Conservation (phyloP, 2,797 vertebrate species). For the Hoplostethus atlanticus region DNA sequence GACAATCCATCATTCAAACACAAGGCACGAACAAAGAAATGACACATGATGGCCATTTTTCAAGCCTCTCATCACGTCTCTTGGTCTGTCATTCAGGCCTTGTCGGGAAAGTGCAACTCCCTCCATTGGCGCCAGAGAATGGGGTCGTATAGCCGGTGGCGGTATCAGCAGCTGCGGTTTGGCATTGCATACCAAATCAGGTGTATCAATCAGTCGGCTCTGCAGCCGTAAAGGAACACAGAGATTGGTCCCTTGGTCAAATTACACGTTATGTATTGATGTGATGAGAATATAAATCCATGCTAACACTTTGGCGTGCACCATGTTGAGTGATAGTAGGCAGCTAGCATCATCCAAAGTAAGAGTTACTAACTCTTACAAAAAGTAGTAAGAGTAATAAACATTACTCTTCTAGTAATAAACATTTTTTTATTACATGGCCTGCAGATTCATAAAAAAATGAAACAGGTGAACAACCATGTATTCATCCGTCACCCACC, state of each 20-base stretch:
- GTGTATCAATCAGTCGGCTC: constrained; percentile 3
- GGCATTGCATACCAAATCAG: constrained; percentile 24
- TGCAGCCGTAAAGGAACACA: neutral
- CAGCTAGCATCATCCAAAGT: too few relatives aligned
- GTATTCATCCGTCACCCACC: too few relatives aligned
- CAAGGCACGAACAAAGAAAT: neutral
- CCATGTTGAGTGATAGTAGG: too few relatives aligned
- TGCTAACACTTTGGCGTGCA: too few relatives aligned
- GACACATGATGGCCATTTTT: constrained; percentile 8
- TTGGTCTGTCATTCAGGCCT: constrained; percentile 1
- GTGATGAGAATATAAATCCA: too few relatives aligned
- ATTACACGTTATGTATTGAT: too few relatives aligned
- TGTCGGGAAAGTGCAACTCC: neutral
- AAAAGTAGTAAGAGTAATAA: too few relatives aligned
- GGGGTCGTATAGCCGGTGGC: constrained; percentile 9
- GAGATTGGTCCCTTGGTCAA: neutral
- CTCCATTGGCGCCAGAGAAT: neutral
- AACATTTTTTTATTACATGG: too few relatives aligned
- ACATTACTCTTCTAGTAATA: too few relatives aligned
- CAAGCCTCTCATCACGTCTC: constrained; percentile 15
- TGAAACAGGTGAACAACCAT: too few relatives aligned
- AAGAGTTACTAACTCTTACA: too few relatives aligned
- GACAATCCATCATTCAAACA: constrained; percentile 21
- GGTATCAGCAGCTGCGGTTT: constrained; percentile 3
- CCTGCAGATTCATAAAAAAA: too few relatives aligned